Base-by-base conservation (phyloP, 1,140 invertebrate species). In the Drosophila bipectinata region DNA sequence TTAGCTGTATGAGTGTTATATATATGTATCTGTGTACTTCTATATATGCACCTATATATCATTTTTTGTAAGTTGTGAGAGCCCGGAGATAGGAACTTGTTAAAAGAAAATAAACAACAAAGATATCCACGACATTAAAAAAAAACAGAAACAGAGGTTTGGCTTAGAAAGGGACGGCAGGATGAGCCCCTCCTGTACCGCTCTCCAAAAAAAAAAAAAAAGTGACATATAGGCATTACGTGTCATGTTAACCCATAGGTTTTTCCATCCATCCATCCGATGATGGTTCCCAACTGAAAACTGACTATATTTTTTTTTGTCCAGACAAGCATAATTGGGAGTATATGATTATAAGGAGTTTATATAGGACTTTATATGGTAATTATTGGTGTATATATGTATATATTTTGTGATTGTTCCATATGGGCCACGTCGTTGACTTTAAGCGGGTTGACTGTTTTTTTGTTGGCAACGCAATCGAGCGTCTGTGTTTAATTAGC, bases 401-500 rank as follows among this genome's bases (percentile, higher is more conserved):
- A 44, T 21, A 24, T 9, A 24, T 21, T 18, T 18, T 47, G 32
- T 45, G 56, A 34, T 39, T 32, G 57, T 62, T 53, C 58, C 71
- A 87, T 81, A 82, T 77, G 69, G 34, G 81, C 81, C 81, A 85
- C 81, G 81, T 85, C 78, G 78, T 87, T 87, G 82, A 75, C 81
- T 83, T 79, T 75, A 82, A 82, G 71, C 75, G 79, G 69, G 51
- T 72, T 83, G 34, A 12, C 12, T 37, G 10, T 34, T 34, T 34
- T 58, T 14, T 15, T 54, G 26, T 24, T 66, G 61, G 69, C 75
- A 60, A 64, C 67, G 74, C 75, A 71, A 89, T 88, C 64, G 80
- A 79, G 83, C 84, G 83, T 88, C 84, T 88, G 83, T 88, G 79
- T 88, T 88, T 88, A 88, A 88, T 88, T 88, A 88, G 83, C 84